Base-by-base conservation (phyloP, 2,797 vertebrate species). In the Enteromius mattozi region DNA sequence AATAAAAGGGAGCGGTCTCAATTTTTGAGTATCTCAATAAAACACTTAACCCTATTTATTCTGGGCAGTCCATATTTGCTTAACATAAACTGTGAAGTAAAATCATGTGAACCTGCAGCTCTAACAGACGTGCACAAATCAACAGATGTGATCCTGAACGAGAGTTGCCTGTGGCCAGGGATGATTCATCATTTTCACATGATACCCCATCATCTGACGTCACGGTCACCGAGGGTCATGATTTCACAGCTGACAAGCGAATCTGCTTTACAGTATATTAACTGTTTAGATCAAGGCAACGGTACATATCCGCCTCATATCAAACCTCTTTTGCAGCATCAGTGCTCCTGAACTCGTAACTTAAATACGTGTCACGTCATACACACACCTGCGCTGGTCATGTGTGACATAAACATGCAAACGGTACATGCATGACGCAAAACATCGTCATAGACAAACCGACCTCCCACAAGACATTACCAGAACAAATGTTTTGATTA, bases 111-210 rank as follows among this genome's bases (percentile, higher is more conserved):
- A 4, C 16, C 4, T 40, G 13, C 37, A 70, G 13, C 37, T 16
- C 68, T 6, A 42, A 69, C 66, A 42, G 4, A n/a, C 37, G 68
- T 24, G 69, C 6, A 40, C 6, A 42, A 42, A 42, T 42, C 40
- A 42, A 9, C 68, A 45, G 12, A 24, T 70, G 68, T 45, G 69
- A 51, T 33, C 33, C 71, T 54, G 30, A n/a, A 54, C 1, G 7
- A 54, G 10, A 30, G 27, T 0, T 63, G 61, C 27, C 27, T 30
- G 27, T 30, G 6, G 24, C 13, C 14, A 30, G 27, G 61, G 2
- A 65, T 65, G 61, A 65, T 65, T 65, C 61, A 65, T 33, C 61
- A 65, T 65, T 33, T 65, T 65, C 27, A 7, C 13, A 63, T n/a
- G 59, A 61, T 6, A 30, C 61, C 61, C 24, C 4, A 63, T 16